Evolutionary conservation across 1,140 invertebrate species (phyloP), one percentile per base, ranked within the genome.

Genomic region (Leucophenga varia): DNA sequence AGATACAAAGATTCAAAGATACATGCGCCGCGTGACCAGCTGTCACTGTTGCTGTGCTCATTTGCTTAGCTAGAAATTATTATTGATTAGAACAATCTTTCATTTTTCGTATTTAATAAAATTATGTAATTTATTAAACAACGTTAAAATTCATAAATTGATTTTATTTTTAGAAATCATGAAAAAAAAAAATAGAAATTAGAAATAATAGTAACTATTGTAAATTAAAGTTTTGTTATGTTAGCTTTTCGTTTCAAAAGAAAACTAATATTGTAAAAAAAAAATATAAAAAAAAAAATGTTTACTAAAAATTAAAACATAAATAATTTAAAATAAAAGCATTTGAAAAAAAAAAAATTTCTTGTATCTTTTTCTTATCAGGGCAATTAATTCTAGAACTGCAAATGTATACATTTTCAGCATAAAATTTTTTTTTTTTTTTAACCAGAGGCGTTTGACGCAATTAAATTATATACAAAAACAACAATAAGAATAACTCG

Each of bases 151-250:
- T 4, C 31, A 34, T 14, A 34, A 34, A 5, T 4, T 34, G 9
- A 34, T 34, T 34, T 9, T 34, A 34, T 14, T 34, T n/a, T 34
- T 9, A 9, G 6, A 34, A 34, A 34, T 34, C 8, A 14, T 34
- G 13, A 34, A 45, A 57, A 39, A 50, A 16, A 36, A 54, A 28
- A 47, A 47, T 9, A 28, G 20, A 34, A 30, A 34, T 8, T 34
- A 34, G 4, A 41, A 44, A 36, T 35, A 36, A 43, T 36, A 40
- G 46, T 42, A 52, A 63, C 49, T n/a, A n/a, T 63, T 63, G 55
- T 52, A 47, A 47, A 34, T 67, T 67, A 67, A 67, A 67, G 63
- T 67, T 59, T 67, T 67, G 64, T 67, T 67, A 67, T 67, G 63
- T 52, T 67, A 67, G 63, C 63, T 67, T 67, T 67, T 63, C 54